phyloP scores from a whole-genome alignment of 2,113 vertebrate species.

The Thymallus thymallus region DNA sequence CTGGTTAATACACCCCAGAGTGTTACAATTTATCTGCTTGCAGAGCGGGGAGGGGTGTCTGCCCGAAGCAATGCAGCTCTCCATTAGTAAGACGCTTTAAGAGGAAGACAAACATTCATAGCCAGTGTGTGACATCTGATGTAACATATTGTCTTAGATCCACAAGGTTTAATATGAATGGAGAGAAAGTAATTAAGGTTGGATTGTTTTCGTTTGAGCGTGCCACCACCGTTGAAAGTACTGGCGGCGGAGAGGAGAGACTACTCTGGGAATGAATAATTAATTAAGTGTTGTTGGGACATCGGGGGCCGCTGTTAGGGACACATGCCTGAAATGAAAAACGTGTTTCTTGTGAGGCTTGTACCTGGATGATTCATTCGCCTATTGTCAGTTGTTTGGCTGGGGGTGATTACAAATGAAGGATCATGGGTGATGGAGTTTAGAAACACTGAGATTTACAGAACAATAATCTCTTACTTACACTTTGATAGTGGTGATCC shows the following conservation, averaged over 20 bases:
- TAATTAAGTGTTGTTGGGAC: constrained; percentile 5
- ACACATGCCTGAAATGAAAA: constrained; percentile 15
- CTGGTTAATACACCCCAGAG: constrained; percentile 2
- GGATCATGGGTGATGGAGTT: not conserved
- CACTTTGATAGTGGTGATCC: not conserved
- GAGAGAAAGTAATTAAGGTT: constrained; percentile 18
- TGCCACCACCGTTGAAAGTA: constrained; percentile 2
- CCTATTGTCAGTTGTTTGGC: not conserved
- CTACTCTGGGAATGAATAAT: constrained; percentile 23
- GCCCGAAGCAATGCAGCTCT: not conserved
- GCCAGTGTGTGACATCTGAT: constrained; percentile 23
- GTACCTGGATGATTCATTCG: not conserved
- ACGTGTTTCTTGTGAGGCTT: not conserved
- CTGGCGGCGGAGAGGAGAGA: not conserved
- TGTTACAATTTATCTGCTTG: constrained; percentile 6
- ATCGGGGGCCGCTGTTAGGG: not conserved
- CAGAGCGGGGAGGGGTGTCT: too few species aligned
- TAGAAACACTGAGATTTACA: not conserved
- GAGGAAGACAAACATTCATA: constrained; percentile 11
- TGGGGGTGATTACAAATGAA: not conserved
- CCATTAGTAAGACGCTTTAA: constrained; percentile 14
- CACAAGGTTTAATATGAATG: constrained; percentile 11
- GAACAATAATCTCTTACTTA: too few species aligned
- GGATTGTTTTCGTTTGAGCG: constrained; percentile 23
- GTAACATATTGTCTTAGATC: constrained; percentile 18